These are phyloP conservation scores for Scolopax mira DNA, from an alignment of 2,113 vertebrate species.

Conservation along the genomic window DNA sequence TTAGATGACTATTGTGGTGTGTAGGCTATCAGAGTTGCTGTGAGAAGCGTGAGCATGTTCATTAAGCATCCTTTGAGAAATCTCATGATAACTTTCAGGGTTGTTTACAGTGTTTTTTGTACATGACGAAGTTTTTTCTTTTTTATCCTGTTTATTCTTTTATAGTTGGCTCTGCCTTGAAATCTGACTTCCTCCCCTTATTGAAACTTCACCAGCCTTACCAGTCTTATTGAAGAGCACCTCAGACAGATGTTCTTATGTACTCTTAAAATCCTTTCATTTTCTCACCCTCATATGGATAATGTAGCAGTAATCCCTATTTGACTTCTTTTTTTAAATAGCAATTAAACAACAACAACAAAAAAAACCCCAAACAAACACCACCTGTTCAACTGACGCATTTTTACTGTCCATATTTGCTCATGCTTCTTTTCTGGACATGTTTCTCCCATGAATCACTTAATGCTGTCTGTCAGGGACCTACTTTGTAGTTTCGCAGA, in stretches of 20 bases:
- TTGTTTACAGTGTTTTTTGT: background rate
- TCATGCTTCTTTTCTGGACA: background rate
- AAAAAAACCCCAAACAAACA: too few species aligned
- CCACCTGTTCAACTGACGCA: background rate
- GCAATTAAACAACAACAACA: background rate
- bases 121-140: background rate
- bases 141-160: background rate
- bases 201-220: background rate
- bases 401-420: background rate
- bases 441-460: background rate
- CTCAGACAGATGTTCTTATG: background rate
- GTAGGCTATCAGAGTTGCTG: background rate
- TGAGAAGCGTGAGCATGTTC: background rate
- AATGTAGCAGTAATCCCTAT: background rate
- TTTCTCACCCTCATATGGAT: background rate
- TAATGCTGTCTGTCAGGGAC: background rate
- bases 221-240: background rate
- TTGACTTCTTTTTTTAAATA: background rate
- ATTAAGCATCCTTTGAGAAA: background rate
- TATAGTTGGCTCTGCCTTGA: background rate
- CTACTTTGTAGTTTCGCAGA: background rate
- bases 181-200: background rate
- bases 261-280: background rate
- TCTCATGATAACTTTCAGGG: background rate
- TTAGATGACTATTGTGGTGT: accelerated